A percentile compares a stretch with the other conserved stretches of the same genome.
Conservation (phyloP, 2,888 invertebrate species). For the Zelleria hepariella region DNA sequence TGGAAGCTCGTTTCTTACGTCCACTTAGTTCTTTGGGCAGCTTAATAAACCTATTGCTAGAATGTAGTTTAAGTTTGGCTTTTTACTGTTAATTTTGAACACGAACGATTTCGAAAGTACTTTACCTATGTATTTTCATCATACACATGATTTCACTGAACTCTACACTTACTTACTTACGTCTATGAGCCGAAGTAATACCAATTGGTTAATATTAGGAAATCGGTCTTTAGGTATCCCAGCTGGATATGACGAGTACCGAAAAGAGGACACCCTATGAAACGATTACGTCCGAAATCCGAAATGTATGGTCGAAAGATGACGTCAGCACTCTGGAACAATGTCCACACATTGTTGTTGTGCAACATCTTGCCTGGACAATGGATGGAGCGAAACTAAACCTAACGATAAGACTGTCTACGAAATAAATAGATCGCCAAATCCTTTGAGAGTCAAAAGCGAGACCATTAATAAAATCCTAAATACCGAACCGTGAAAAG, state of each 20-base stretch:
- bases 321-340: constrained; percentile 46
- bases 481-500: constrained; percentile 46
- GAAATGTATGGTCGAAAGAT: constrained; percentile 56
- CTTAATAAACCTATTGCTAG: no score
- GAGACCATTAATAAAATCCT: constrained; percentile 60
- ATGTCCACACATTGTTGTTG: constrained; percentile 51
- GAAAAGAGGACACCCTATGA: no score
- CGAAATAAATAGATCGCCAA: constrained; percentile 24
- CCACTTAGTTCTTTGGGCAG: not conserved
- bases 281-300: constrained; percentile 46
- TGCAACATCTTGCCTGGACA: constrained; percentile 59
- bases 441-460: constrained; percentile 46
- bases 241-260: no score
- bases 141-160: not conserved
- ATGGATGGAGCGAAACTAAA: constrained; percentile 27
- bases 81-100: no score
- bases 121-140: not conserved
- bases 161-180: no score
- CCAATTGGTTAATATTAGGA: no score
- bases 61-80: no score
- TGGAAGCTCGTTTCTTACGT: not conserved
- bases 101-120: not conserved
- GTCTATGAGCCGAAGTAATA: no score
- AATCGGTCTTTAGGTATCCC: no score
- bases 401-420: constrained; percentile 55